Evolutionary conservation across 2,113 vertebrate genomes (phyloP).

Genomic region (Pollachius pollachius): DNA sequence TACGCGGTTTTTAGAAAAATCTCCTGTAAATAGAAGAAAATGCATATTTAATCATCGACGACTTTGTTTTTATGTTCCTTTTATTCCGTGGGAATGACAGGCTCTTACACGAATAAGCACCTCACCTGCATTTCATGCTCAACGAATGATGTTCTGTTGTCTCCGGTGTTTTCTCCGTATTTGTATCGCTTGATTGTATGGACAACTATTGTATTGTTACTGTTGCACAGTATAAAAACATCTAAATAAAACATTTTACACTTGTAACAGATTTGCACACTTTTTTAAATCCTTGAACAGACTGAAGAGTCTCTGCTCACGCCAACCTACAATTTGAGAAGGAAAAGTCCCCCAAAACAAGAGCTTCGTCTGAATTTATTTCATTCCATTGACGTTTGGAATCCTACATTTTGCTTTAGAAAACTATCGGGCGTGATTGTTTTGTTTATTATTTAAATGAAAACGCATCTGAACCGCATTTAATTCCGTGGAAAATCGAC

Average conservation of each 20-base stretch:
- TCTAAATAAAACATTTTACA: conserved; percentile 84
- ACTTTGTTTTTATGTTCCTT: conserved; percentile 33
- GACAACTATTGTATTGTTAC: conserved; percentile 81
- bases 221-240: conserved; percentile 83
- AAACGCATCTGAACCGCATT: too few relatives aligned
- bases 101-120: neutral
- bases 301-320: neutral
- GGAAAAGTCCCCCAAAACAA: too few relatives aligned
- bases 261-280: conserved; percentile 39
- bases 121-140: conserved; percentile 13
- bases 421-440: too few relatives aligned
- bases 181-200: conserved; percentile 78
- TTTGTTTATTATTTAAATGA: too few relatives aligned
- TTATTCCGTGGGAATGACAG: conserved; percentile 25
- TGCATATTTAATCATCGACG: conserved; percentile 2
- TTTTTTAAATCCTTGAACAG: neutral
- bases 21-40: neutral
- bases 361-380: too few relatives aligned
- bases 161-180: conserved; percentile 72
- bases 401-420: too few relatives aligned
- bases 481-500: too few relatives aligned
- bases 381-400: too few relatives aligned
- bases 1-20: neutral
- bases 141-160: conserved; percentile 62
- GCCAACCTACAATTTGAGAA: neutral